A percentile compares a stretch with the other conserved stretches of the same genome.
Evolutionary conservation across 2,797 vertebrate genomes (phyloP).

Genomic region (Tachyglossus aculeatus): DNA sequence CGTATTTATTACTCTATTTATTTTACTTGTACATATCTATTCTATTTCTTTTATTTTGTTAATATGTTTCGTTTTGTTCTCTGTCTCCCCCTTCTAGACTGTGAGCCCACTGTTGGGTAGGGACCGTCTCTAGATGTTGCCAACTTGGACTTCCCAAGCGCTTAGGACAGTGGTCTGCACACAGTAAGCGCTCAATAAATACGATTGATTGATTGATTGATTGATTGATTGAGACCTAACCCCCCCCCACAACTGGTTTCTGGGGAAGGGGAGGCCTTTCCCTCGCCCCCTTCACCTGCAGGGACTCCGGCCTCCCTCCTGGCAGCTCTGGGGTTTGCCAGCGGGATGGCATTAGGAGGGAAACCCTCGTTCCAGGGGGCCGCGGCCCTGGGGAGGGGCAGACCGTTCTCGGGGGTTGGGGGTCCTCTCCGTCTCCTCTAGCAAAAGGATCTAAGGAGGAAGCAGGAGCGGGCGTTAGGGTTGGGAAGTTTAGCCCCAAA

Average conservation of each 20-base stretch:
- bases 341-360: slow-evolving; percentile 75
- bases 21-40: no score
- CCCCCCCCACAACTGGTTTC: not conserved
- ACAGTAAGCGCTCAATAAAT: no score
- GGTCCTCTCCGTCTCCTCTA: slow-evolving; percentile 68
- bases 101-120: no score
- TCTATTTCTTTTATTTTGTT: no score
- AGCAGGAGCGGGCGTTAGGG: not conserved
- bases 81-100: no score
- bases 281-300: slow-evolving; percentile 57
- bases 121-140: no score
- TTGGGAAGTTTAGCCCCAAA: not conserved
- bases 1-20: no score
- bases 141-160: no score
- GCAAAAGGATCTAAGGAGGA: slow-evolving; percentile 69
- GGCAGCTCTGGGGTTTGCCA: slow-evolving; percentile 65
- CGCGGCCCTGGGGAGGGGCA: slow-evolving; percentile 62
- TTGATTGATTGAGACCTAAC: no score
- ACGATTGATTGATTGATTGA: no score
- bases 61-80: no score
- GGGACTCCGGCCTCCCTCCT: slow-evolving; percentile 65
- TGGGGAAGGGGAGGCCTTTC: not conserved
- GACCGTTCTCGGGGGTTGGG: slow-evolving; percentile 65
- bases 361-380: slow-evolving; percentile 71
- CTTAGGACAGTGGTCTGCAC: no score